phyloP scores from a whole-genome alignment of 2,888 invertebrate genomes.

The Phyllotreta cruciferae region DNA sequence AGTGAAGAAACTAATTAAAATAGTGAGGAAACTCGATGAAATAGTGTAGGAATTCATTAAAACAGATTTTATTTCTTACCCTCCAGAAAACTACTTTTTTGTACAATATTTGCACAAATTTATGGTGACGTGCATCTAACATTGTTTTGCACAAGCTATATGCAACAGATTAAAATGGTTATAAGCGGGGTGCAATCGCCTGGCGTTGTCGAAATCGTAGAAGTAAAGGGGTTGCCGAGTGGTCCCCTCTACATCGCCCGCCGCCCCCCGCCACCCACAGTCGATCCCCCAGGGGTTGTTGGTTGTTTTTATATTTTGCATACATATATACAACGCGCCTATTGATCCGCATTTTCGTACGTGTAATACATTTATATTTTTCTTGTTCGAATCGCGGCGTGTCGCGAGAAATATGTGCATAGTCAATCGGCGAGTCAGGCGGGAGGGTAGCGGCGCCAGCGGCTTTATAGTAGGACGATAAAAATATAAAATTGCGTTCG shows the following conservation, averaged over 20 bases:
- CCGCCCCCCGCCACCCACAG: constrained; percentile 17
- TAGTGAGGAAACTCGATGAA: too few relatives aligned
- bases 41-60: too few relatives aligned
- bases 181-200: background rate
- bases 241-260: constrained; percentile 25
- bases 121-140: too few relatives aligned
- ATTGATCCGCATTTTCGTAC: constrained; percentile 57
- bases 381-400: constrained; percentile 46
- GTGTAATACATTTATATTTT: constrained; percentile 53
- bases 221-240: constrained; percentile 34
- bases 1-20: too few relatives aligned
- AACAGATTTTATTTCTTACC: too few relatives aligned
- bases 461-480: too few relatives aligned
- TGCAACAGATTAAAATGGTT: too few relatives aligned
- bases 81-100: too few relatives aligned
- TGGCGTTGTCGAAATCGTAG: background rate
- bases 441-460: too few relatives aligned
- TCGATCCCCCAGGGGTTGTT: constrained; percentile 51
- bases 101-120: too few relatives aligned
- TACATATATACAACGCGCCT: constrained; percentile 49
- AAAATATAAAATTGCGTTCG: background rate
- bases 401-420: constrained; percentile 48
- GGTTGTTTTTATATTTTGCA: constrained; percentile 57
- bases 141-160: too few relatives aligned
- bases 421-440: background rate